Conservation (phyloP, 2,797 vertebrate species). For the Crotalus adamanteus region DNA sequence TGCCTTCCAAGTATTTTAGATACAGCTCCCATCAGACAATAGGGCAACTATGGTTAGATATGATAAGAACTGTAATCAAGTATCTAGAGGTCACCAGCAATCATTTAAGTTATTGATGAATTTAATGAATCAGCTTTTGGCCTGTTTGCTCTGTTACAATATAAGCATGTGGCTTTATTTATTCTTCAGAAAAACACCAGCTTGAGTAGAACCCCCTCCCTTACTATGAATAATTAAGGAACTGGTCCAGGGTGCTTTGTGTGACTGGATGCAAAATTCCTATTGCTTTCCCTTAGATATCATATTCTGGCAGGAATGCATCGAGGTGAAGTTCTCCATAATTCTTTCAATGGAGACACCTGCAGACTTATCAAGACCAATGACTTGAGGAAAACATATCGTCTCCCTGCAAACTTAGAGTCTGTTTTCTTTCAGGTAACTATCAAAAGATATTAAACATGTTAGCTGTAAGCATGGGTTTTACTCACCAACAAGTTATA, state of each 20-base stretch:
- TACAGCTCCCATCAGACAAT: background rate
- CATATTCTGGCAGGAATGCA: slow-evolving; percentile 79
- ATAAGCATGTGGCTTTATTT: background rate
- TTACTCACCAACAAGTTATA: background rate
- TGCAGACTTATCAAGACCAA: slow-evolving; percentile 73
- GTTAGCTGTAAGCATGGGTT: background rate
- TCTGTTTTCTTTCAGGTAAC: slow-evolving; percentile 82
- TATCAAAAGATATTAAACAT: background rate
- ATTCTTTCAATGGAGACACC: slow-evolving; percentile 81
- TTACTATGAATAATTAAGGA: background rate
- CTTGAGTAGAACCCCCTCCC: background rate
- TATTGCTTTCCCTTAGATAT: slow-evolving; percentile 74
- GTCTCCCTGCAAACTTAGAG: slow-evolving; percentile 85
- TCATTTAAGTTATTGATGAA: background rate
- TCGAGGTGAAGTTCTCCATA: slow-evolving; percentile 83
- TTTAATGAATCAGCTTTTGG: background rate
- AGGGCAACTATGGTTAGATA: background rate
- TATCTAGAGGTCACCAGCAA: background rate
- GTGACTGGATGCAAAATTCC: slow-evolving; percentile 30
- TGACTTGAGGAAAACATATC: slow-evolving; percentile 72
- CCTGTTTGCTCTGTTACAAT: background rate
- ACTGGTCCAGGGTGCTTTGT: background rate
- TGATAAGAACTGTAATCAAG: background rate
- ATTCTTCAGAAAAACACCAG: background rate
- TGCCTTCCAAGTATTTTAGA: background rate